phyloP scores from a whole-genome alignment of 2,113 vertebrate species.

The Numida meleagris region DNA sequence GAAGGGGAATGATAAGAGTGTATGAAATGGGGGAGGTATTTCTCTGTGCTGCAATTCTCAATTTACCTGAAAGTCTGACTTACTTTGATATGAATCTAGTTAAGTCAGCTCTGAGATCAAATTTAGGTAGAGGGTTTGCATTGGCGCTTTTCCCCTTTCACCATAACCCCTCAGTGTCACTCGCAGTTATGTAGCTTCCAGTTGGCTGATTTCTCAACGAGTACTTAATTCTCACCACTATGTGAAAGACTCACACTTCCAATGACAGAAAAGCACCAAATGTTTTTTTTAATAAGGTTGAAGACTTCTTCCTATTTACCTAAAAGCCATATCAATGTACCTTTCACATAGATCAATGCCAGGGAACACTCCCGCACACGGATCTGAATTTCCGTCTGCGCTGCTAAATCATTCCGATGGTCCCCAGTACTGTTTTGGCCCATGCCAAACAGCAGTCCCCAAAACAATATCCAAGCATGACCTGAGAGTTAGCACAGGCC shows the following conservation, averaged over 20 bases:
- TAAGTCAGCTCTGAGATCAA: constrained; percentile 25
- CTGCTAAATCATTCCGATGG: background rate
- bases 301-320: background rate
- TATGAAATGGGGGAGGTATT: background rate
- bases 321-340: background rate
- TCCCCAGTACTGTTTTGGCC: background rate
- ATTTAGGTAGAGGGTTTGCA: background rate
- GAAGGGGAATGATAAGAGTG: background rate
- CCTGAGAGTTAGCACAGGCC: background rate
- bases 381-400: background rate
- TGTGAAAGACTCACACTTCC: background rate
- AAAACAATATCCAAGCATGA: rapidly evolving
- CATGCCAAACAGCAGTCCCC: background rate
- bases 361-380: rapidly evolving
- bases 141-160: background rate
- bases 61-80: constrained; percentile 4
- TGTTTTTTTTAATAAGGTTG: background rate
- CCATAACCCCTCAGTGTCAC: background rate
- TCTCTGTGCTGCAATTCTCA: background rate
- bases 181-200: background rate
- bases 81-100: background rate
- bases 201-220: background rate
- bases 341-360: background rate
- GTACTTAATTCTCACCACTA: background rate
- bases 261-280: background rate